Conservation (phyloP, 1,140 invertebrate species). For the Drosophila triauraria region DNA sequence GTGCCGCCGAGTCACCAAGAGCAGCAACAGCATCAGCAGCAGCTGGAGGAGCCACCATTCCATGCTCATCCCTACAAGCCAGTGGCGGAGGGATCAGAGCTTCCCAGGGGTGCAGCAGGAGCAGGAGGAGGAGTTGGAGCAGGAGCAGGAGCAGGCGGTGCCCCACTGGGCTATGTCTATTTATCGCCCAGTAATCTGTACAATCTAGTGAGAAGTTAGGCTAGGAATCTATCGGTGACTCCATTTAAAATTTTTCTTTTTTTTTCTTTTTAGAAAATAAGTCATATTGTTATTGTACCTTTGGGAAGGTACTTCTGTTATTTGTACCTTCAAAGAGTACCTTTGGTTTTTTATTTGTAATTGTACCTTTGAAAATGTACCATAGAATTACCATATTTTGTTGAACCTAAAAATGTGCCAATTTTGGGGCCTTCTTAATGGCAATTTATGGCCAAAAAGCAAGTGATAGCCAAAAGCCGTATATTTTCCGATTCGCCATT, state of each 20-base stretch:
- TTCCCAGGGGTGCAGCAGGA: neutral
- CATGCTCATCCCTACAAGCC: constrained; percentile 21
- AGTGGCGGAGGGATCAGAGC: constrained; percentile 2
- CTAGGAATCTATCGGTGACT: neutral
- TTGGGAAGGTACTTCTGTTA: neutral
- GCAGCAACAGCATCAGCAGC: neutral
- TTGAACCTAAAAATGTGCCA: too few relatives aligned
- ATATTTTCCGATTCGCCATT: too few relatives aligned
- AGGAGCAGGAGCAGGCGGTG: neutral
- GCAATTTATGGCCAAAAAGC: too few relatives aligned
- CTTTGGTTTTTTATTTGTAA: neutral
- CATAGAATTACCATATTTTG: too few relatives aligned
- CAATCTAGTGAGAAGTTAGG: constrained; percentile 47
- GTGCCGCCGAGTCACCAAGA: constrained; percentile 1
- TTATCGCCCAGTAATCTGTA: constrained; percentile 48
- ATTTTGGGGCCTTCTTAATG: too few relatives aligned
- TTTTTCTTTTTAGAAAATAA: neutral
- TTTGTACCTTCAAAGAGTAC: too few relatives aligned
- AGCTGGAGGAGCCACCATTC: constrained; percentile 19
- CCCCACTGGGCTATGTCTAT: constrained; percentile 26
- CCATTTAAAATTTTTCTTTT: neutral
- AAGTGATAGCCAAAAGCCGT: too few relatives aligned
- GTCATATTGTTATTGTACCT: neutral
- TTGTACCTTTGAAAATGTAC: neutral
- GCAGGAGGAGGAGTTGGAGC: neutral